phyloP scores from a whole-genome alignment of 2,888 invertebrate genomes.

The Thysanoteuthis rhombus region DNA sequence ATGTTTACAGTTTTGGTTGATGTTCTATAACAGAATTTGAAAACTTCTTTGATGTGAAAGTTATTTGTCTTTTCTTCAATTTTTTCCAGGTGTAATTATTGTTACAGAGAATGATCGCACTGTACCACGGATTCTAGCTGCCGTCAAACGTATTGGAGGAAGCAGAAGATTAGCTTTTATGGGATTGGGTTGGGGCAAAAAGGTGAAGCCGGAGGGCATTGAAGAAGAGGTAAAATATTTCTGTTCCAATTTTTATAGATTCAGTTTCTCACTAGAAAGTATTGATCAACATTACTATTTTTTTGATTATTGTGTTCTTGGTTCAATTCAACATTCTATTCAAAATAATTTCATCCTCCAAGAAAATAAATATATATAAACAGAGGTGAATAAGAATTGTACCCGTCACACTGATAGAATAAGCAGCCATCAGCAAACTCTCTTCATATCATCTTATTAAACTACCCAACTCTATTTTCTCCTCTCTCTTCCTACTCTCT shows the following conservation, averaged over 20 bases:
- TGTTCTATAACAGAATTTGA: neutral
- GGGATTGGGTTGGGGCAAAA: conserved; percentile 22
- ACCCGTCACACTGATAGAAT: too few species aligned
- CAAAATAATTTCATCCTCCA: too few species aligned
- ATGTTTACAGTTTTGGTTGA: too few species aligned
- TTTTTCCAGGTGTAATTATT: conserved; percentile 16
- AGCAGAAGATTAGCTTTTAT: neutral
- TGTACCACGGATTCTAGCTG: neutral
- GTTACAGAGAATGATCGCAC: conserved; percentile 16
- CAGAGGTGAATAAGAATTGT: too few species aligned
- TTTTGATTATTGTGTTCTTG: neutral
- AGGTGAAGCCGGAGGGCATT: neutral
- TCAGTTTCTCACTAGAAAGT: neutral
- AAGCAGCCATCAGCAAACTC: too few species aligned
- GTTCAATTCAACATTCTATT: neutral
- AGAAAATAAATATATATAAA: too few species aligned
- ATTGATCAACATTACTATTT: neutral
- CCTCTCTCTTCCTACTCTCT: too few species aligned
- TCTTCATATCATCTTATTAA: too few species aligned
- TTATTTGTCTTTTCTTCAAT: neutral
- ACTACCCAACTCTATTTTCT: too few species aligned
- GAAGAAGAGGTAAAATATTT: conserved; percentile 16
- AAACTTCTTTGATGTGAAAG: neutral
- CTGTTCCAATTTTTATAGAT: neutral
- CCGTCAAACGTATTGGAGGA: neutral